Base-by-base conservation (phyloP, 92 coral and sea anemone genomes). In the Muricea muricata region DNA sequence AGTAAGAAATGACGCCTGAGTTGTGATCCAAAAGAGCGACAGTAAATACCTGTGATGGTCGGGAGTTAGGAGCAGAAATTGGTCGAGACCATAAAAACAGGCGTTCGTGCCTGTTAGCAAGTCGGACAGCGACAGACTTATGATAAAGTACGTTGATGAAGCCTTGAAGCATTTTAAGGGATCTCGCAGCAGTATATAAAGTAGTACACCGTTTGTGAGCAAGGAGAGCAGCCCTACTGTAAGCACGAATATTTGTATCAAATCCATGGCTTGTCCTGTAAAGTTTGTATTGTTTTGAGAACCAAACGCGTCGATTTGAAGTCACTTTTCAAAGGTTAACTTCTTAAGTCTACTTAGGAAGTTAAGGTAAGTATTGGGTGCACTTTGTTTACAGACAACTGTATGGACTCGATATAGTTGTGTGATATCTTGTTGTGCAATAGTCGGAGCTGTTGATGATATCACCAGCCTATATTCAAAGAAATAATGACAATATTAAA, bases 41-140 rank as follows among this genome's bases (percentile, higher is more conserved):
- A 54, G 69, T 21, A 77, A 21, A 56, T 77, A 77, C 33, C 48
- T 32, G 9, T 31, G 68, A 10, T 47, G 29, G 25, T 77, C 56
- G 17, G 52, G 69, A 21, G 52, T n/a, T 39, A 54, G 13, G 3
- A 41, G 12, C 7, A 32, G 10, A 18, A 54, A 1, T 8, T 54
- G 8, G 69, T 54, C 12, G 0, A 77, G 52, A 5, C 65, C 82
- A 42, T 41, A 55, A n/a, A 77, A 77, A 28, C 82, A 77, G 2
- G 82, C 82, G 50, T 77, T 77, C n/a, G 52, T 37, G 20, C 82
- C 82, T 0, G 82, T 77, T 41, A 77, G 7, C 40, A 77, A 28
- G 50, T 77, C 82, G 29, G 82, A 30, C 9, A 77, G 48, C 1
- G 82, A 77, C 18, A 77, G n/a, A 55, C 82, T 54, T 18, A 77